These are phyloP conservation scores for Metopia argyrocephala DNA, from an alignment of 2,888 invertebrate genomes.

Conservation along the genomic window DNA sequence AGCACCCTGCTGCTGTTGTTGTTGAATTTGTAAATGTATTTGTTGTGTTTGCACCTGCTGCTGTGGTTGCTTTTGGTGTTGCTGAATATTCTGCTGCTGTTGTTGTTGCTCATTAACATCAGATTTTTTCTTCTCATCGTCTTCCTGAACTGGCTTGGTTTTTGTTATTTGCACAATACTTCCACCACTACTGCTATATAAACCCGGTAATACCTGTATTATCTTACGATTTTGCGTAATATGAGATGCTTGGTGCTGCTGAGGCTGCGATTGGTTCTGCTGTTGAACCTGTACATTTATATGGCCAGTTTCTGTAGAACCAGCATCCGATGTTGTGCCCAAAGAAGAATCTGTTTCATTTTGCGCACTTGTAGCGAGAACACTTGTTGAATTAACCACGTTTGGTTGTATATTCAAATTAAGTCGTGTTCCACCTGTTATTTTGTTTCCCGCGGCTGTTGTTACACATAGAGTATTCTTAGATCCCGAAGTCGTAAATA, in stretches of 20 bases:
- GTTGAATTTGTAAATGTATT: slow-evolving; percentile 23
- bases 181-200: slow-evolving; percentile 59
- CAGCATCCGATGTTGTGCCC: neutral
- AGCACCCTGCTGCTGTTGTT: slow-evolving; percentile 42
- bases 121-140: slow-evolving; percentile 50
- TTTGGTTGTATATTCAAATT: slow-evolving; percentile 53
- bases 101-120: slow-evolving; percentile 44
- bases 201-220: slow-evolving; percentile 55
- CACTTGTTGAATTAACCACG: slow-evolving; percentile 7
- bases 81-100: slow-evolving; percentile 29
- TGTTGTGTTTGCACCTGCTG: slow-evolving; percentile 26
- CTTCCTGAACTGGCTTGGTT: slow-evolving; percentile 40
- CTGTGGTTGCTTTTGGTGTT: slow-evolving; percentile 24
- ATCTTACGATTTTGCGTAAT: slow-evolving; percentile 59
- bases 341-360: slow-evolving; percentile 33
- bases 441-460: slow-evolving; percentile 51
- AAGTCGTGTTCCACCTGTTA: slow-evolving; percentile 33
- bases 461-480: slow-evolving; percentile 57
- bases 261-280: slow-evolving; percentile 38
- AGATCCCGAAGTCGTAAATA: slow-evolving; percentile 52
- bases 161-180: slow-evolving; percentile 56
- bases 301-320: neutral
- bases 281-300: slow-evolving; percentile 9
- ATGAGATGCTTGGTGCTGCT: slow-evolving; percentile 42
- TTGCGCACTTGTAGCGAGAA: slow-evolving; percentile 14